phyloP scores from a whole-genome alignment of 1,140 invertebrate genomes.

The Metaphire vulgaris region DNA sequence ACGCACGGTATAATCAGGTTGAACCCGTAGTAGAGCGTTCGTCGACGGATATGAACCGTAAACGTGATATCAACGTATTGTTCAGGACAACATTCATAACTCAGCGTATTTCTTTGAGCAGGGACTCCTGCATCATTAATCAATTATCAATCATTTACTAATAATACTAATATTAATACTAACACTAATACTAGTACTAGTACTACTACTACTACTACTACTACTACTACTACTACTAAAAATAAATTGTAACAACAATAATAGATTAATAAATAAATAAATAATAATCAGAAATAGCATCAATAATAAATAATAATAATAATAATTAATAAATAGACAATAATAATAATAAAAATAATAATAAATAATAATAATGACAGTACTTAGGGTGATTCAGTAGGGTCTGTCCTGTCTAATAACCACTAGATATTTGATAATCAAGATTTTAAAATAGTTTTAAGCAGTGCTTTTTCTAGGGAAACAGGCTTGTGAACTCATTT shows the following conservation, averaged over 20 bases:
- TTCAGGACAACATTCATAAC: slow-evolving; percentile 57
- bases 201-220: neutral
- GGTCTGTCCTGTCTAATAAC: too few relatives aligned
- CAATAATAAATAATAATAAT: too few relatives aligned
- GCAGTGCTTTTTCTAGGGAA: too few relatives aligned
- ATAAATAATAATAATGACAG: too few relatives aligned
- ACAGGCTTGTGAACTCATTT: too few relatives aligned
- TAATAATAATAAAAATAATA: too few relatives aligned
- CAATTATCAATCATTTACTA: neutral
- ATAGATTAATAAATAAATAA: neutral
- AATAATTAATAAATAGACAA: too few relatives aligned
- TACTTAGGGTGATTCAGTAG: too few relatives aligned
- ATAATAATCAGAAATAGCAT: too few relatives aligned
- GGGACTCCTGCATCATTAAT: slow-evolving; percentile 40
- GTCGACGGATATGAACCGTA: slow-evolving; percentile 89
- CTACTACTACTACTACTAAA: slow-evolving; percentile 12
- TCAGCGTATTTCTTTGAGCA: slow-evolving; percentile 40
- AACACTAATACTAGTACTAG: neutral
- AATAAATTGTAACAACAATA: slow-evolving; percentile 1
- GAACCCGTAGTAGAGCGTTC: slow-evolving; percentile 99
- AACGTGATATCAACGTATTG: slow-evolving; percentile 90
- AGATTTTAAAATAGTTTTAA: too few relatives aligned
- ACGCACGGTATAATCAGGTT: slow-evolving; percentile 99
- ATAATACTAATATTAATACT: slow-evolving; percentile 1
- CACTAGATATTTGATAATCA: too few relatives aligned